These are phyloP conservation scores for Gymnobelideus leadbeateri DNA, from an alignment of 2,113 vertebrate genomes.

Conservation along the genomic window DNA sequence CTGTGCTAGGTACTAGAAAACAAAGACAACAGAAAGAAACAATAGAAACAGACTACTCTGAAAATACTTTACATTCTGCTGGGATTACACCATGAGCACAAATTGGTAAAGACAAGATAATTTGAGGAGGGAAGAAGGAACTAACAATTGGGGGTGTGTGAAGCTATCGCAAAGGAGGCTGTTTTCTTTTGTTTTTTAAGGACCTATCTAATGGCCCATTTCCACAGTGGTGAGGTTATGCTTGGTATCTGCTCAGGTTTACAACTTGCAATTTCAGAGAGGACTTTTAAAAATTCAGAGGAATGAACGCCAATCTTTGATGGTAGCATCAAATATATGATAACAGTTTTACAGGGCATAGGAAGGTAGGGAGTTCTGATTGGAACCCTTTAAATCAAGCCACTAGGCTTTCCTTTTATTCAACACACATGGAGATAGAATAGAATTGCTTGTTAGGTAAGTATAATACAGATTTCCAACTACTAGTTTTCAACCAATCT, in stretches of 20 bases:
- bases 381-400: not conserved
- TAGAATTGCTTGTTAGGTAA: slow-evolving; percentile 3
- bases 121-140: not conserved
- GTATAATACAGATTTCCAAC: not conserved
- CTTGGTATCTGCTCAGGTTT: not conserved
- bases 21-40: not conserved
- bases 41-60: not conserved
- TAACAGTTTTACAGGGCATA: not conserved
- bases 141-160: not conserved
- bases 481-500: slow-evolving; percentile 17
- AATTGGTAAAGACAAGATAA: not conserved
- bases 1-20: not conserved
- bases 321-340: not conserved
- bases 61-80: not conserved
- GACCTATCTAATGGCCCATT: not conserved
- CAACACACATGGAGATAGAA: not conserved
- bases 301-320: not conserved
- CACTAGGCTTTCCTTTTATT: not conserved
- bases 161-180: not conserved
- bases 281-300: slow-evolving; percentile 12
- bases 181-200: not conserved
- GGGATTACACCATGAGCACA: not conserved
- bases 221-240: not conserved
- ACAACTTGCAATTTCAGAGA: not conserved
- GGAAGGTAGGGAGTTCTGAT: not conserved